Evolutionary conservation across 2,797 vertebrate genomes (phyloP).

Genomic region (Anolis apletophallus): DNA sequence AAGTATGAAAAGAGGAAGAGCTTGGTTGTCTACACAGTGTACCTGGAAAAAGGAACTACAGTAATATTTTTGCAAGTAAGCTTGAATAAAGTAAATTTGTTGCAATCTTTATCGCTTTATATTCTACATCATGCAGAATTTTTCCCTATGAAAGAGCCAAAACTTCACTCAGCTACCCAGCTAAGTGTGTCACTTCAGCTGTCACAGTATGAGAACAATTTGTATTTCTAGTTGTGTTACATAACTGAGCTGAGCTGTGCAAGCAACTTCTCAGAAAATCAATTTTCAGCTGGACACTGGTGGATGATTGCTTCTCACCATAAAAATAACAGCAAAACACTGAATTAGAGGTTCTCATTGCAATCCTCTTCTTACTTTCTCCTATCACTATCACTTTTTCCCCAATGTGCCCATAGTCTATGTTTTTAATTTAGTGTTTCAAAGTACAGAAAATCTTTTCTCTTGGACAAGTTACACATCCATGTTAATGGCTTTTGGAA

Average conservation of each 20-base stretch:
- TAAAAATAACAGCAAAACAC: neutral
- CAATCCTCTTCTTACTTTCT: neutral
- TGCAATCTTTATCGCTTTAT: neutral
- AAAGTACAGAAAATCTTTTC: neutral
- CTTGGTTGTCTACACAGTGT: neutral
- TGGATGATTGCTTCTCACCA: neutral
- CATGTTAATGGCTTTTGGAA: neutral
- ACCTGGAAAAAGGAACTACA: neutral
- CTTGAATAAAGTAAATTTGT: neutral
- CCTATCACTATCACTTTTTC: neutral
- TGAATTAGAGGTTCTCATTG: neutral
- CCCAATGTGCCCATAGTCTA: neutral
- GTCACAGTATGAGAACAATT: neutral
- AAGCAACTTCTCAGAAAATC: neutral
- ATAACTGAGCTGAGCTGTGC: neutral
- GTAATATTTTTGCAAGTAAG: neutral
- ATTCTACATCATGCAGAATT: neutral
- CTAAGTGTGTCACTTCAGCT: neutral
- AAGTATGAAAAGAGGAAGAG: neutral
- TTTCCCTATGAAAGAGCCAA: neutral
- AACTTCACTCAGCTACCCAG: neutral
- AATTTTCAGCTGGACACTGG: neutral
- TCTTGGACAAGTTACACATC: neutral
- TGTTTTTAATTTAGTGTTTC: neutral
- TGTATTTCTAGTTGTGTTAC: no score